Conservation (phyloP, 2,888 invertebrate species). For the Chalcosyrphus nemorum region DNA sequence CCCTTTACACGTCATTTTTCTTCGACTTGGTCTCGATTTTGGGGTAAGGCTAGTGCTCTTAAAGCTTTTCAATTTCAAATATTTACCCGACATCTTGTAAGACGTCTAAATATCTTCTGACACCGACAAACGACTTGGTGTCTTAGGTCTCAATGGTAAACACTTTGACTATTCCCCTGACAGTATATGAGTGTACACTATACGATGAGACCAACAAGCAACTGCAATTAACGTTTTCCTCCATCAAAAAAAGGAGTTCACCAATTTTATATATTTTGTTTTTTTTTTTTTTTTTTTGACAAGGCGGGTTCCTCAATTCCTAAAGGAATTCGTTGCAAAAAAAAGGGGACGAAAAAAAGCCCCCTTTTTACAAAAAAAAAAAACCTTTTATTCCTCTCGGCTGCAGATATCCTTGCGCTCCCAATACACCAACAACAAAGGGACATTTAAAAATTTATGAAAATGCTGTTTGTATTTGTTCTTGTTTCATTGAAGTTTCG, state of each 20-base stretch:
- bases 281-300: not conserved
- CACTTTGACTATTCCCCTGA: slow-evolving; percentile 54
- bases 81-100: slow-evolving; percentile 5
- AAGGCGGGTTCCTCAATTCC: slow-evolving; percentile 25
- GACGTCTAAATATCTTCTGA: not conserved
- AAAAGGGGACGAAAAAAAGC: slow-evolving; percentile 9
- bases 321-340: slow-evolving; percentile 46
- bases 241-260: slow-evolving; percentile 53
- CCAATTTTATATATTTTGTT: slow-evolving; percentile 53
- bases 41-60: slow-evolving; percentile 32
- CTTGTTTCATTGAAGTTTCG: slow-evolving; percentile 64
- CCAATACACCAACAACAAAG: slow-evolving; percentile 53
- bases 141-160: slow-evolving; percentile 49
- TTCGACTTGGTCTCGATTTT: not conserved
- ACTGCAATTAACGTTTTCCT: slow-evolving; percentile 61
- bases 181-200: slow-evolving; percentile 24
- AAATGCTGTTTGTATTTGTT: slow-evolving; percentile 68
- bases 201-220: slow-evolving; percentile 39
- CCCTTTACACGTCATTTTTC: too few relatives aligned
- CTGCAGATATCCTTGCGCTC: slow-evolving; percentile 18
- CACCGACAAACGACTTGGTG: slow-evolving; percentile 40
- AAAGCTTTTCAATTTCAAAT: slow-evolving; percentile 20
- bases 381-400: slow-evolving; percentile 44
- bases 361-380: slow-evolving; percentile 8
- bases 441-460: slow-evolving; percentile 70